These are phyloP conservation scores for Tragelaphus eurycerus DNA, from an alignment of 2,797 vertebrate species.

Conservation along the genomic window DNA sequence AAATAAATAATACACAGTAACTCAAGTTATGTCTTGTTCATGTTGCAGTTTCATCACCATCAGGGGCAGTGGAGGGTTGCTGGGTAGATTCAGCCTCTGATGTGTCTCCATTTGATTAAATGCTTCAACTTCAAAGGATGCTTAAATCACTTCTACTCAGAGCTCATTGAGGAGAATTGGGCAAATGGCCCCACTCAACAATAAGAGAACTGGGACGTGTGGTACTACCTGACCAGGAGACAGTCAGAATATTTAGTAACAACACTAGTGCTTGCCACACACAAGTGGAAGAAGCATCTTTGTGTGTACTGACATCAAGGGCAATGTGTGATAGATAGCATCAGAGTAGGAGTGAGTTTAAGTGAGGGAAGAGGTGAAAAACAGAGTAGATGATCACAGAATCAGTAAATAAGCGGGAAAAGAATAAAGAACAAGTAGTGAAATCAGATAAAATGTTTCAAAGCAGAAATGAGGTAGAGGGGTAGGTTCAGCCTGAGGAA, in stretches of 20 bases:
- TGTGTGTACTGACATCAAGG: not conserved
- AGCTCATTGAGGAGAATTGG: not conserved
- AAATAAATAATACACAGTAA: not conserved
- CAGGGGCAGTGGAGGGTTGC: not conserved
- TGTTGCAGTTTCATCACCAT: not conserved
- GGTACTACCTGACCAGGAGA: not conserved
- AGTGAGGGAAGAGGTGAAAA: not conserved
- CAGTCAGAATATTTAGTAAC: not conserved
- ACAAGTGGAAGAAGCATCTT: not conserved
- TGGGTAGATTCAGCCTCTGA: not conserved
- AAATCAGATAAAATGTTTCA: not conserved
- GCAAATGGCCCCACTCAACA: not conserved
- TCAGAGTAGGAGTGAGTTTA: not conserved
- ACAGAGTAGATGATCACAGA: accelerated
- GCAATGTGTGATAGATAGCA: not conserved
- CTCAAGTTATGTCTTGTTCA: not conserved
- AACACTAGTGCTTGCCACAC: accelerated
- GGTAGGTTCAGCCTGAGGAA: not conserved
- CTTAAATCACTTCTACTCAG: not conserved
- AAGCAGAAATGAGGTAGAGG: not conserved
- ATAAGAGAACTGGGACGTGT: not conserved
- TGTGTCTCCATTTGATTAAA: not conserved
- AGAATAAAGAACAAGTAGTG: accelerated
- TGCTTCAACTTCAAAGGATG: not conserved
- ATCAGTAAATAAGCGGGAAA: not conserved